These are phyloP conservation scores for Rhinogobio ventralis DNA, from an alignment of 2,797 vertebrate species.

Conservation along the genomic window DNA sequence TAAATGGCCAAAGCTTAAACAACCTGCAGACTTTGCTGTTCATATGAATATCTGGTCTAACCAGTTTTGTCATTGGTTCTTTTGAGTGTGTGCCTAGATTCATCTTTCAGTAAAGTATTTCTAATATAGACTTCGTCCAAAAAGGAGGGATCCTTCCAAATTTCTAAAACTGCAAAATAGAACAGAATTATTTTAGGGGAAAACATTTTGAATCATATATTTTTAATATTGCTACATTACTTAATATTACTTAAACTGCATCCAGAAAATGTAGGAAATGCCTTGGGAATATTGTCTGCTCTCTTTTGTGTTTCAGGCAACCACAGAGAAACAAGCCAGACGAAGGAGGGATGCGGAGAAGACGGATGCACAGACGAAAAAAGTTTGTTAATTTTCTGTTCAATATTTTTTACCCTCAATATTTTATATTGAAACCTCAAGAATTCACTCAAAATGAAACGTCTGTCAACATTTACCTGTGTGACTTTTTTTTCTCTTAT, in stretches of 20 bases:
- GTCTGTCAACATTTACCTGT: background rate
- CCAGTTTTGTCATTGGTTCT: background rate
- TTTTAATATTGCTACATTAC: background rate
- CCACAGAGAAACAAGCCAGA: slow-evolving; percentile 6
- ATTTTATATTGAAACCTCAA: background rate
- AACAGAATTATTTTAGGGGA: background rate
- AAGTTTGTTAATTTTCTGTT: slow-evolving; percentile 2
- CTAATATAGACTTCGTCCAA: background rate
- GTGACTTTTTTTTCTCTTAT: background rate
- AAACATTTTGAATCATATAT: background rate
- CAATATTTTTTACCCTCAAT: background rate
- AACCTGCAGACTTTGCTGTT: background rate
- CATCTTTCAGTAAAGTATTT: background rate
- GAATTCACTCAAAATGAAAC: background rate
- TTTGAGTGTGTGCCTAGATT: background rate
- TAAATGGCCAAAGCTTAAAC: background rate
- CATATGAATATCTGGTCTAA: slow-evolving; percentile 10
- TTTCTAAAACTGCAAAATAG: background rate
- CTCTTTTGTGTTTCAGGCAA: slow-evolving; percentile 52
- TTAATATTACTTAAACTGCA: background rate
- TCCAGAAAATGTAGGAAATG: background rate
- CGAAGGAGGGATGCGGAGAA: slow-evolving; percentile 39
- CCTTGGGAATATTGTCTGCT: background rate
- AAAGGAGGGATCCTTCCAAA: background rate
- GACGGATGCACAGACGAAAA: background rate